Percentiles rank a stretch among this genome's conserved stretches.
phyloP scores from a whole-genome alignment of 2,797 vertebrate species.

The Sternarchorhynchus goeldii region DNA sequence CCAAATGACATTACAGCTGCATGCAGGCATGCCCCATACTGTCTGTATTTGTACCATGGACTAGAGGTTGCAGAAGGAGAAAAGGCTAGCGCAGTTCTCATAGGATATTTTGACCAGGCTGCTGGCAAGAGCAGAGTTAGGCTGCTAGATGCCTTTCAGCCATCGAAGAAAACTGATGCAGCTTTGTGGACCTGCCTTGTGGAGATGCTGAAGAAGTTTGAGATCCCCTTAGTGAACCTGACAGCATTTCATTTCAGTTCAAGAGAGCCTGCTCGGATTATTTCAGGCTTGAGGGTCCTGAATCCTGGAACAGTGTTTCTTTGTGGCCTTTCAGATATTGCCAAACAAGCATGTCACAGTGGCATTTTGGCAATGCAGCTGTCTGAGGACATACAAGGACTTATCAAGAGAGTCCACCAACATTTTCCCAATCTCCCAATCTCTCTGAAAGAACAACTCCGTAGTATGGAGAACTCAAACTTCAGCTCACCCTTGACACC shows the following conservation, averaged over 20 bases:
- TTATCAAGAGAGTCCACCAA: slow-evolving; percentile 63
- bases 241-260: slow-evolving; percentile 65
- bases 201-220: slow-evolving; percentile 48
- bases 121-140: slow-evolving; percentile 55
- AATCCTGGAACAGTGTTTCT: slow-evolving; percentile 62
- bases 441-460: slow-evolving; percentile 61
- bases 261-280: slow-evolving; percentile 47
- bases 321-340: slow-evolving; percentile 61
- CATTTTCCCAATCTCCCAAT: slow-evolving; percentile 50
- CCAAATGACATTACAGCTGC: slow-evolving; percentile 46
- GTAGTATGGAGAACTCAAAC: not conserved
- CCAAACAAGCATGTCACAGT: slow-evolving; percentile 57
- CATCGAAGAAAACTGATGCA: slow-evolving; percentile 20
- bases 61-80: slow-evolving; percentile 55
- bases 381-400: slow-evolving; percentile 55
- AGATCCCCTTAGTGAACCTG: slow-evolving; percentile 63
- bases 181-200: slow-evolving; percentile 49
- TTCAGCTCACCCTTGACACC: slow-evolving; percentile 6
- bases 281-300: slow-evolving; percentile 48
- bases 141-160: slow-evolving; percentile 61
- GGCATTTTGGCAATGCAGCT: slow-evolving; percentile 58
- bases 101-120: slow-evolving; percentile 66
- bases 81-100: slow-evolving; percentile 58
- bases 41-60: slow-evolving; percentile 68
- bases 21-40: slow-evolving; percentile 64